These are phyloP conservation scores for Sparidentex hasta DNA, from an alignment of 2,797 vertebrate genomes.

Conservation along the genomic window DNA sequence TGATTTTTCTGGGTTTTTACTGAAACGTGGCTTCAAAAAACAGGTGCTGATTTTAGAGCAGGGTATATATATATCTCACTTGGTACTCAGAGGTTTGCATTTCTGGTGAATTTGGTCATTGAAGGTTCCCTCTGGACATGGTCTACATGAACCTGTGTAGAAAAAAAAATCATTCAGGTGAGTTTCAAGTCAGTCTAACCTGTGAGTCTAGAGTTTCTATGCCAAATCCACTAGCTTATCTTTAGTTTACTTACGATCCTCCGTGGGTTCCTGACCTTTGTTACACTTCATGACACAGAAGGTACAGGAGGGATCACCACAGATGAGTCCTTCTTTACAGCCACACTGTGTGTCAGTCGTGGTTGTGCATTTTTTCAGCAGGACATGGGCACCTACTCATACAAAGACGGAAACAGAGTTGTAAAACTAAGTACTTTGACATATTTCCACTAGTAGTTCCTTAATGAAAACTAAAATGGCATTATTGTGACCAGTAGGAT, in stretches of 20 bases:
- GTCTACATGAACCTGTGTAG: slow-evolving; percentile 76
- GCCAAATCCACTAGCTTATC: background rate
- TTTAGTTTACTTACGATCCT: slow-evolving; percentile 62
- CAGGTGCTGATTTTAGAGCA: background rate
- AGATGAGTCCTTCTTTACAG: slow-evolving; percentile 74
- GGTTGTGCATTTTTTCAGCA: slow-evolving; percentile 51
- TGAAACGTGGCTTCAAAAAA: background rate
- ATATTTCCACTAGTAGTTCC: background rate
- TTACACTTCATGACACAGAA: slow-evolving; percentile 72
- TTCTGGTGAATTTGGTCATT: slow-evolving; percentile 75
- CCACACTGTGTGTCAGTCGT: slow-evolving; percentile 76
- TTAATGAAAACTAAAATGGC: background rate
- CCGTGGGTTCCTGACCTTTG: slow-evolving; percentile 74
- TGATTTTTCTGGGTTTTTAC: background rate
- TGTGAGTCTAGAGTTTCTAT: background rate
- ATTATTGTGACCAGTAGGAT: background rate
- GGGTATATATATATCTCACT: slow-evolving; percentile 56
- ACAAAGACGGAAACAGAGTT: slow-evolving; percentile 5
- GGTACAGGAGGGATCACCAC: slow-evolving; percentile 66
- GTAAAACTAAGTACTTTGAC: background rate
- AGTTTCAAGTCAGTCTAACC: background rate
- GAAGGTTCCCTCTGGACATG: slow-evolving; percentile 80
- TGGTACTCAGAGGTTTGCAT: slow-evolving; percentile 79
- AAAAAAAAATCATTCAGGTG: slow-evolving; percentile 2
- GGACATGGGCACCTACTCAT: slow-evolving; percentile 63